A percentile compares a stretch with the other conserved stretches of the same genome.
Evolutionary conservation across 2,888 invertebrate species (phyloP).

Genomic region (Epiperipatus broadwayi): DNA sequence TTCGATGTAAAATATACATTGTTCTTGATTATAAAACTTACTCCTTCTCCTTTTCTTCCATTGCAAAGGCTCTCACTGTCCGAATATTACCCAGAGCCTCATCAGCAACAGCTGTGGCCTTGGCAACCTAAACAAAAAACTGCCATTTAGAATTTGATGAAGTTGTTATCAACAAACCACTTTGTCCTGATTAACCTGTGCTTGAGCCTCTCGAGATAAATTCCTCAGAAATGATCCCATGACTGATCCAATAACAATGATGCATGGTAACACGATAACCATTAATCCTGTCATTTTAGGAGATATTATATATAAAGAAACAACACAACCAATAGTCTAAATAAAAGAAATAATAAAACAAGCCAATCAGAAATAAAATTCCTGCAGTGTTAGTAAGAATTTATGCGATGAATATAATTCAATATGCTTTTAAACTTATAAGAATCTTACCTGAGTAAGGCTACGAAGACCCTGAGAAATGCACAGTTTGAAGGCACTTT

Average conservation of each 20-base stretch:
- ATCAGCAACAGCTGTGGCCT: slow-evolving; percentile 68
- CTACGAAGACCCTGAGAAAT: slow-evolving; percentile 79
- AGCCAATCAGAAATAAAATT: neutral
- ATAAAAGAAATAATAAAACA: slow-evolving; percentile 9
- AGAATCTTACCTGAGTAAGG: slow-evolving; percentile 47
- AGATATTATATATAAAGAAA: slow-evolving; percentile 63
- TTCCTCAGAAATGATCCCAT: slow-evolving; percentile 57
- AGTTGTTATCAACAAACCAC: neutral
- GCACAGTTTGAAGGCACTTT: slow-evolving; percentile 81
- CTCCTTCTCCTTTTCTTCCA: slow-evolving; percentile 60
- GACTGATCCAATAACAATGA: slow-evolving; percentile 62
- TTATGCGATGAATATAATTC: too few relatives aligned
- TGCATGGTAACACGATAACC: slow-evolving; percentile 59
- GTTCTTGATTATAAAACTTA: slow-evolving; percentile 21
- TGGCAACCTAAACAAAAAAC: slow-evolving; percentile 43
- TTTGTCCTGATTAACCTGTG: slow-evolving; percentile 41
- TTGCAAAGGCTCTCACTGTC: slow-evolving; percentile 82
- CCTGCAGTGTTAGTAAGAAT: neutral
- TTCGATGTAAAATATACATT: too few relatives aligned
- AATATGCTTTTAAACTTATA: slow-evolving; percentile 7
- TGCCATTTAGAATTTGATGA: neutral
- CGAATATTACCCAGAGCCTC: slow-evolving; percentile 82
- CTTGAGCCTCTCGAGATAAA: slow-evolving; percentile 58
- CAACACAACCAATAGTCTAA: slow-evolving; percentile 45
- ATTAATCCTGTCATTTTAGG: slow-evolving; percentile 71